Conservation (phyloP, 2,797 vertebrate genomes). For the Sebastes minor region DNA sequence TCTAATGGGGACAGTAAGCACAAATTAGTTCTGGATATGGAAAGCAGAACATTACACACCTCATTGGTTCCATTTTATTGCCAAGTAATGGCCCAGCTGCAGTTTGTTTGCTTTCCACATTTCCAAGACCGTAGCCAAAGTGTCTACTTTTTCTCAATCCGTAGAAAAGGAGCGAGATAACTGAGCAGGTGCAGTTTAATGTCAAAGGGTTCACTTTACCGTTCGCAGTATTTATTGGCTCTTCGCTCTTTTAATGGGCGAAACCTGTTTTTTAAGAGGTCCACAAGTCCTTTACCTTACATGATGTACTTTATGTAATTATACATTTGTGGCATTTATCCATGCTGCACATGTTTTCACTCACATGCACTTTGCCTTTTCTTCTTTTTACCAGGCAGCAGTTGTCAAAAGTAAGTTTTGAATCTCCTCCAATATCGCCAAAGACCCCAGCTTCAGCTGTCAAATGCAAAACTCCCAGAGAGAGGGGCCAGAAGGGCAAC, state of each 20-base stretch:
- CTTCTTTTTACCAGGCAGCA: conserved; percentile 78
- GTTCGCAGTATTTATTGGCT: conserved; percentile 16
- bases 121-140: conserved; percentile 64
- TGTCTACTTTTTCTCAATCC: conserved; percentile 38
- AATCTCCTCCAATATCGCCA: conserved; percentile 82
- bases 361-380: conserved; percentile 13
- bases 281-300: not conserved
- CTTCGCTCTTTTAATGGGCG: not conserved
- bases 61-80: conserved; percentile 80
- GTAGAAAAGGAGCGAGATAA: conserved; percentile 25
- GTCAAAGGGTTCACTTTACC: conserved; percentile 36
- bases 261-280: not conserved
- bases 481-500: conserved; percentile 51
- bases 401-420: conserved; percentile 80
- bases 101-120: conserved; percentile 76
- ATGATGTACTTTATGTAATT: not conserved
- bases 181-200: conserved; percentile 44
- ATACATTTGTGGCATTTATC: not conserved
- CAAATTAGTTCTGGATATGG: conserved; percentile 71
- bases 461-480: conserved; percentile 63
- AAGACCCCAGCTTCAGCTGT: conserved; percentile 67
- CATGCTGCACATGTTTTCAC: not conserved
- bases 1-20: conserved; percentile 58
- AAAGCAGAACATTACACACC: conserved; percentile 68
- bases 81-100: conserved; percentile 63